Evolutionary conservation across 2,797 vertebrate genomes (phyloP).

Genomic region (Helarctos malayanus): DNA sequence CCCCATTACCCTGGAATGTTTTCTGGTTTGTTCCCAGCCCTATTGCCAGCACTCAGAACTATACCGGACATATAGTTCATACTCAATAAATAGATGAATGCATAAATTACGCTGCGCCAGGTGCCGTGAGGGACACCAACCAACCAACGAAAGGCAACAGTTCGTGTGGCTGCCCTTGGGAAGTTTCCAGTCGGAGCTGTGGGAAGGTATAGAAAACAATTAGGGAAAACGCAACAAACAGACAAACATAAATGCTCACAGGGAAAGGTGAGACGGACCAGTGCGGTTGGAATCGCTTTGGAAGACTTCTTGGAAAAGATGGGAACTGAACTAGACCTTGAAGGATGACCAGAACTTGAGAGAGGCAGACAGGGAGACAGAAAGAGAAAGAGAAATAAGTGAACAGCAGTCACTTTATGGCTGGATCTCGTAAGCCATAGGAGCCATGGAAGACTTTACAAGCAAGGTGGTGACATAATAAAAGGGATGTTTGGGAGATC

Average conservation of each 20-base stretch:
- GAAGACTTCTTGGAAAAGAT: background rate
- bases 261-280: background rate
- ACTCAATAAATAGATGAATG: conserved; percentile 1
- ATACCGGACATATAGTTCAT: background rate
- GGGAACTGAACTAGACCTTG: conserved; percentile 50
- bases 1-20: background rate
- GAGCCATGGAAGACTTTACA: background rate
- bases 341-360: background rate
- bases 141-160: background rate
- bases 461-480: background rate
- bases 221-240: background rate
- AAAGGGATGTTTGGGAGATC: background rate
- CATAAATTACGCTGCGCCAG: background rate
- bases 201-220: conserved; percentile 12
- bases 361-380: background rate
- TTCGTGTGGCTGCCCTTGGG: background rate
- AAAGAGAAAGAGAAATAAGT: background rate
- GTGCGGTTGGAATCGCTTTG: conserved; percentile 5
- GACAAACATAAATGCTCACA: background rate
- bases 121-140: background rate
- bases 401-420: background rate
- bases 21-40: background rate
- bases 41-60: fast-evolving
- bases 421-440: conserved; percentile 34
- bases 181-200: background rate